These are phyloP conservation scores for Drosophila tripunctata DNA, from an alignment of 2,888 invertebrate genomes.

Conservation along the genomic window DNA sequence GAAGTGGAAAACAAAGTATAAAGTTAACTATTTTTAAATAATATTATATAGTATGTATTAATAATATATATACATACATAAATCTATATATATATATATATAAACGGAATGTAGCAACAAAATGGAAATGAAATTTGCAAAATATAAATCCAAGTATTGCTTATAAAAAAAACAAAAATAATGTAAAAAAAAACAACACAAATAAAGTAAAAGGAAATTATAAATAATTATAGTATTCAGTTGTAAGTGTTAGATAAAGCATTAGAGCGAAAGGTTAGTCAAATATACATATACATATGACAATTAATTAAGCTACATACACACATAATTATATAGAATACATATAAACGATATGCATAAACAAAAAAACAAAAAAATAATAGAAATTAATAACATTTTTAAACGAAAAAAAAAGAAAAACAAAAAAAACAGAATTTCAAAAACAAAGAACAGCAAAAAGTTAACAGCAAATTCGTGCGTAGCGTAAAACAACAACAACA, in stretches of 20 bases:
- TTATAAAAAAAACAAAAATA: conserved; percentile 8
- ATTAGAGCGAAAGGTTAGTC: conserved; percentile 39
- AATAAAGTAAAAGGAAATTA: conserved; percentile 5
- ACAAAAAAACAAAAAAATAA: background rate
- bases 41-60: conserved; percentile 42
- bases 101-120: conserved; percentile 30
- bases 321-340: conserved; percentile 25
- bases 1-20: conserved; percentile 79
- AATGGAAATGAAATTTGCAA: conserved; percentile 22
- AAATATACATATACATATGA: conserved; percentile 61
- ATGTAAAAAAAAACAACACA: conserved; percentile 2
- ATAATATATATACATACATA: conserved; percentile 34
- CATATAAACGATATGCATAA: conserved; percentile 23
- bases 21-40: conserved; percentile 83
- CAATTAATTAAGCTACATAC: conserved; percentile 52
- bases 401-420: conserved; percentile 2
- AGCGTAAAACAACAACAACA: conserved; percentile 66
- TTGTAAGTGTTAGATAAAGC: conserved; percentile 50
- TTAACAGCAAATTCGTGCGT: conserved; percentile 81
- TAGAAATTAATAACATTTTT: conserved; percentile 8
- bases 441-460: conserved; percentile 76
- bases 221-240: conserved; percentile 38
- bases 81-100: conserved; percentile 24
- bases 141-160: conserved; percentile 16
- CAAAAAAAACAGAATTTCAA: conserved; percentile 54